Base-by-base conservation (phyloP, 2,797 vertebrate species). In the Holocentrus rufus region DNA sequence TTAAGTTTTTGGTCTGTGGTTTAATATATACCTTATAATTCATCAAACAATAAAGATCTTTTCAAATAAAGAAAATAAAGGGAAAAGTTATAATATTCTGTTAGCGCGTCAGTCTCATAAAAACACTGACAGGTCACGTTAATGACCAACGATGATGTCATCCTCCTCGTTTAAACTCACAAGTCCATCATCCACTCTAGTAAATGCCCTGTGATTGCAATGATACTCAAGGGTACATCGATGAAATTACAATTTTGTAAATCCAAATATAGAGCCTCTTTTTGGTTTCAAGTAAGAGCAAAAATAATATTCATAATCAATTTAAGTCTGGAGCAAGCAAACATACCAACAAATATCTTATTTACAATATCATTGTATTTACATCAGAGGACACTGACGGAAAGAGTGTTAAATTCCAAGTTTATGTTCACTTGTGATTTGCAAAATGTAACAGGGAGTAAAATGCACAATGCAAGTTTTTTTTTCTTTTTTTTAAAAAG, bases 301-400 rank as follows among this genome's bases (percentile, higher is more conserved):
- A 92, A 89, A 90, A 90, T 83, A 87, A 90, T 81, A 92, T 84
- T 86, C 75, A 87, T 88, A 82, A 86, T 91, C 80, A 88, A 70
- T 88, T 85, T 86, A 91, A 82, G 82, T 84, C 81, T 90, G 91
- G 88, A 92, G 89, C 91, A 91, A 91, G 92, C 91, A 88, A 92
- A 91, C 85, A 87, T 92, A 93, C 79, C 79, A 77, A 92, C 89
- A 91, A 87, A 90, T 87, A 93, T 92, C 91, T 93, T 93, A 93
- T 92, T 92, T 93, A 93, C 93, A 94, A 90, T 91, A 91, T 86
- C 49, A 85, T 76, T 79, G 89, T 94, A 93, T 93, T 92, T 94
- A 94, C 92, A 94, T 90, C 78, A 85, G 83, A 91, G 85, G 87
- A 80, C 83, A 87, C 65, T 67, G 84, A 88, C 88, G 81, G 86